Conservation (phyloP, 1,140 invertebrate genomes). For the Lepidurus arcticus region DNA sequence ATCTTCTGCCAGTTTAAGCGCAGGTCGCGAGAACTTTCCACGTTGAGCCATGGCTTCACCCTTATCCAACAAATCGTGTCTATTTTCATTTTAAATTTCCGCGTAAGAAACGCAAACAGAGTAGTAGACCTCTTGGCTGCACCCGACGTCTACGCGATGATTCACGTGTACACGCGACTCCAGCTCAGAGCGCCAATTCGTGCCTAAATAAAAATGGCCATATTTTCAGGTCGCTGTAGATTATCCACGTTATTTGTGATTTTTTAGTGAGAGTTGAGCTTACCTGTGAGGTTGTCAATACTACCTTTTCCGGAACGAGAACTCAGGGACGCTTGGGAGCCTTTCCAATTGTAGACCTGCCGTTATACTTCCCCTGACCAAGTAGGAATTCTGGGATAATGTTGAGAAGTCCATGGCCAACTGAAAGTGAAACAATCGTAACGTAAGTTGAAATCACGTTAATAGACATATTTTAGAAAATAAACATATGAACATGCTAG, state of each 20-base stretch:
- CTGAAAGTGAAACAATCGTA: not conserved
- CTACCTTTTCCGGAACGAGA: not conserved
- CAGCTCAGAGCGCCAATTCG: not conserved
- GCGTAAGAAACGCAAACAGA: conserved; percentile 80
- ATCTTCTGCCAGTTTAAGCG: conserved; percentile 55
- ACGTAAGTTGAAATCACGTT: not conserved
- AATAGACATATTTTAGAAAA: not conserved
- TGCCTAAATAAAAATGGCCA: not conserved
- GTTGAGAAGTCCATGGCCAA: not conserved
- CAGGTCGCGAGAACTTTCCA: conserved; percentile 45
- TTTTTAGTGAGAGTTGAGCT: no score
- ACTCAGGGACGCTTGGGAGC: not conserved
- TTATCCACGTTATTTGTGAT: no score
- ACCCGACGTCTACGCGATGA: not conserved
- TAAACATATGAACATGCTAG: not conserved
- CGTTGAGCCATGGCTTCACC: conserved; percentile 41
- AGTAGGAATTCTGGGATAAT: not conserved
- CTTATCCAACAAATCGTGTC: conserved; percentile 70
- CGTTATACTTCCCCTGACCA: not conserved
- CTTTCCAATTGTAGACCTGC: not conserved
- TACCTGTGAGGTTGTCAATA: not conserved
- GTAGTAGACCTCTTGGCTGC: conserved; percentile 41
- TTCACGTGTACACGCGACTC: not conserved
- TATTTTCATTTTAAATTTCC: conserved; percentile 89
- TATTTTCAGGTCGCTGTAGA: no score